A percentile compares a stretch with the other conserved stretches of the same genome.
These are phyloP conservation scores for Linepithema humile DNA, from an alignment of 1,140 invertebrate genomes.

Conservation along the genomic window DNA sequence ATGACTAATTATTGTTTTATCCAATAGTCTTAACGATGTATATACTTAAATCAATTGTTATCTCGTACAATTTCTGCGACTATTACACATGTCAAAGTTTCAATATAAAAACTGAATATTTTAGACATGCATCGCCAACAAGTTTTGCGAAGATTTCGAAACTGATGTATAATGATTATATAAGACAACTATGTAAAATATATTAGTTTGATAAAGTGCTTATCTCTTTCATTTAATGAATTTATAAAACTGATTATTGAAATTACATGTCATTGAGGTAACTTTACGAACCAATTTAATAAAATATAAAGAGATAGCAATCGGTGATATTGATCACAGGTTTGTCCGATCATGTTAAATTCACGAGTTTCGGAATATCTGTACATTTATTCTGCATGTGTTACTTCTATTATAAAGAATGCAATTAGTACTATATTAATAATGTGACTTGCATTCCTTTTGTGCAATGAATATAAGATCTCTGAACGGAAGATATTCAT, in stretches of 20 bases:
- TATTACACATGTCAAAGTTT: background rate
- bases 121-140: conserved; percentile 1
- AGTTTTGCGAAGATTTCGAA: conserved; percentile 53
- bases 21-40: background rate
- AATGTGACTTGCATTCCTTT: conserved; percentile 58
- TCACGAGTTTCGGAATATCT: conserved; percentile 44
- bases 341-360: conserved; percentile 63
- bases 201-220: conserved; percentile 54
- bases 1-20: background rate
- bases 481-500: conserved; percentile 47
- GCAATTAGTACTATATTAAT: conserved; percentile 51
- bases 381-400: conserved; percentile 57
- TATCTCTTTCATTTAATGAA: conserved; percentile 32
- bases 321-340: conserved; percentile 41
- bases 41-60: background rate
- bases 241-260: conserved; percentile 27
- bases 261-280: background rate
- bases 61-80: conserved; percentile 20
- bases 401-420: conserved; percentile 62
- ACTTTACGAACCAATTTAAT: conserved; percentile 35
- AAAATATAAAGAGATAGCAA: conserved; percentile 22
- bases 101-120: background rate
- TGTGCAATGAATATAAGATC: conserved; percentile 55
- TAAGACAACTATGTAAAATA: conserved; percentile 65
- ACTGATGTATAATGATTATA: conserved; percentile 53